Percentiles rank a stretch among this genome's conserved stretches.
phyloP scores from a whole-genome alignment of 2,797 vertebrate genomes.

The Poeciliopsis infans region DNA sequence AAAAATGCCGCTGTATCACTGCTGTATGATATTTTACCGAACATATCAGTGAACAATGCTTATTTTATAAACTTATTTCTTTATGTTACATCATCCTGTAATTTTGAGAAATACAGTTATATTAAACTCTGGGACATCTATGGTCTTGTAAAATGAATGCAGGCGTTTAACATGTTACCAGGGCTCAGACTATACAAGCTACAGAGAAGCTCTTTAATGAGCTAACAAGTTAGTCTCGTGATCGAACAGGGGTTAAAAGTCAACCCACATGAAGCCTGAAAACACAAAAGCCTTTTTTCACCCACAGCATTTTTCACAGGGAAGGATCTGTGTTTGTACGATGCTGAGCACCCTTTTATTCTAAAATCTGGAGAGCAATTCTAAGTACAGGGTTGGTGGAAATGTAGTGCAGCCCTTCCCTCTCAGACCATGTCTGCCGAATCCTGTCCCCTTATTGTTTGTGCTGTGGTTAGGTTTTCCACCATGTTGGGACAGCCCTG shows the following conservation, averaged over 20 bases:
- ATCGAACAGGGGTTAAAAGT: constrained; percentile 70
- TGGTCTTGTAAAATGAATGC: neutral
- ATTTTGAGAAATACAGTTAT: neutral
- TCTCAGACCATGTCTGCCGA: constrained; percentile 67
- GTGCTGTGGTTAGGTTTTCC: constrained; percentile 65
- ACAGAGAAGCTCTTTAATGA: constrained; percentile 44
- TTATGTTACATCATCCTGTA: constrained; percentile 1
- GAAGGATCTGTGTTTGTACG: constrained; percentile 70
- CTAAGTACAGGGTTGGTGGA: constrained; percentile 78
- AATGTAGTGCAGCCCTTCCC: constrained; percentile 66
- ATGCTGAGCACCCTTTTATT: constrained; percentile 75
- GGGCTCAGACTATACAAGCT: constrained; percentile 15
- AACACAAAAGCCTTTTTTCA: constrained; percentile 73
- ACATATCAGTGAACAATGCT: neutral
- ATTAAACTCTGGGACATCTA: constrained; percentile 6
- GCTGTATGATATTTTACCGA: neutral
- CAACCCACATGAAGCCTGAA: constrained; percentile 69
- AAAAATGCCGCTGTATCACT: neutral
- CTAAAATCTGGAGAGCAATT: constrained; percentile 73
- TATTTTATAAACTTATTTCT: constrained; percentile 1
- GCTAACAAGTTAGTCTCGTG: constrained; percentile 74
- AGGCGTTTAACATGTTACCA: constrained; percentile 3
- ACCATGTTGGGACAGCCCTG: constrained; percentile 44
- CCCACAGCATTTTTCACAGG: constrained; percentile 68
- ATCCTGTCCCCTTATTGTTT: constrained; percentile 72